phyloP scores from a whole-genome alignment of 2,888 invertebrate species.

The Suillia variegata region DNA sequence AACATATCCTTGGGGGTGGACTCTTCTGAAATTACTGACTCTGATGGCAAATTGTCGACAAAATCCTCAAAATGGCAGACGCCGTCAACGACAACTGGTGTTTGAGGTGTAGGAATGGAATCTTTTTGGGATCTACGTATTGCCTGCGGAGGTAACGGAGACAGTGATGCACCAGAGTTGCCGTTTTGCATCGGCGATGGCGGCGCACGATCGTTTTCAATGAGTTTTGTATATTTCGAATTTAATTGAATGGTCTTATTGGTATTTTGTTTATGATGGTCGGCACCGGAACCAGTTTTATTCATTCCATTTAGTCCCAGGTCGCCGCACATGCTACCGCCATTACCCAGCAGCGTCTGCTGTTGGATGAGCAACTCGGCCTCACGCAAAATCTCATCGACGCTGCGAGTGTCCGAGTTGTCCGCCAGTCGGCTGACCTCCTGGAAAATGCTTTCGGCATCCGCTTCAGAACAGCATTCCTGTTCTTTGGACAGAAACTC shows the following conservation, averaged over 20 bases:
- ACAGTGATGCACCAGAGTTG: too few relatives aligned
- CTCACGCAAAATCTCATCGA: slow-evolving; percentile 67
- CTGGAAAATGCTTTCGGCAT: slow-evolving; percentile 72
- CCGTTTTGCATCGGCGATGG: neutral
- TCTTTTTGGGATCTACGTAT: neutral
- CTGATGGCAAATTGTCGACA: slow-evolving; percentile 54
- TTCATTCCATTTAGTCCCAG: slow-evolving; percentile 13
- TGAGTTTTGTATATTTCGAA: slow-evolving; percentile 43
- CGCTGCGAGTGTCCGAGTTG: slow-evolving; percentile 62
- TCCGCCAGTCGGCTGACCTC: slow-evolving; percentile 69
- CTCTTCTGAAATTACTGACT: slow-evolving; percentile 58
- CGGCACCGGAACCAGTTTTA: slow-evolving; percentile 14
- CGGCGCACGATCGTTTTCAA: slow-evolving; percentile 33
- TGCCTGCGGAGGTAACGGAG: neutral
- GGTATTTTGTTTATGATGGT: neutral
- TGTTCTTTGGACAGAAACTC: slow-evolving; percentile 60
- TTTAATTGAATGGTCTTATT: slow-evolving; percentile 41
- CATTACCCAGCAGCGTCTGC: slow-evolving; percentile 40
- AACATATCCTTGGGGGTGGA: slow-evolving; percentile 55
- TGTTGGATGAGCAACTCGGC: slow-evolving; percentile 63
- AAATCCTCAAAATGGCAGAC: slow-evolving; percentile 44
- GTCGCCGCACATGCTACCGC: slow-evolving; percentile 13
- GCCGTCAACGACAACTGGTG: slow-evolving; percentile 9
- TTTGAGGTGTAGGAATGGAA: slow-evolving; percentile 21
- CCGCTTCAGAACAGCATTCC: slow-evolving; percentile 60